A percentile compares a stretch with the other conserved stretches of the same genome.
phyloP scores from a whole-genome alignment of 2,113 vertebrate species.

The Syngnathus typhle region DNA sequence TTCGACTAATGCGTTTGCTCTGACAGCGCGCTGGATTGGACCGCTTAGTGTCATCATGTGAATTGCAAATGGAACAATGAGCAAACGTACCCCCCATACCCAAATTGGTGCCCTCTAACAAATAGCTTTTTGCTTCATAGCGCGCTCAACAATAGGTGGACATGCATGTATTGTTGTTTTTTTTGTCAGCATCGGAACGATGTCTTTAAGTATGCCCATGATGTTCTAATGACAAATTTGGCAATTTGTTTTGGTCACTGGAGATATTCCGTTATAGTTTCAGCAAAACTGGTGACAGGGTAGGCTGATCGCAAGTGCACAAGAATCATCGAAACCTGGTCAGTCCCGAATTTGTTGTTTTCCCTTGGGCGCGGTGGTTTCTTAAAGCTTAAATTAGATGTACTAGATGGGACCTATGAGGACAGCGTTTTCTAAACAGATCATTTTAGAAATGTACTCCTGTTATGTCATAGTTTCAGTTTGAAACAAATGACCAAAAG shows the following conservation, averaged over 20 bases:
- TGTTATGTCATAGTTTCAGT: too few relatives aligned
- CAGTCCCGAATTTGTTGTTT: background rate
- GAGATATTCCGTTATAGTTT: background rate
- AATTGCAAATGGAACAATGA: slow-evolving; percentile 43
- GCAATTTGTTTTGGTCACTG: background rate
- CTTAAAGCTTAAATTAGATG: background rate
- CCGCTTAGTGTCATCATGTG: slow-evolving; percentile 42
- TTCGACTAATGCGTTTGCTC: slow-evolving; percentile 57
- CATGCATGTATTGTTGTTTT: slow-evolving; percentile 23
- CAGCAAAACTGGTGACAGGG: background rate
- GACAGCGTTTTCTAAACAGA: background rate
- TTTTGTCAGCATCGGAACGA: slow-evolving; percentile 15
- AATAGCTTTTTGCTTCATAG: slow-evolving; percentile 29
- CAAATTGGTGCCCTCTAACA: slow-evolving; percentile 29
- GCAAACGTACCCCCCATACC: slow-evolving; percentile 20
- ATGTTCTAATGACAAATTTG: background rate
- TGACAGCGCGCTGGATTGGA: slow-evolving; percentile 45
- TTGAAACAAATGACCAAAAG: too few relatives aligned
- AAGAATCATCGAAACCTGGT: background rate
- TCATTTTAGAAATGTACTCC: too few relatives aligned
- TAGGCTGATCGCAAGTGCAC: too few relatives aligned
- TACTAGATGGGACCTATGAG: background rate
- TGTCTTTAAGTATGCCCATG: slow-evolving; percentile 9
- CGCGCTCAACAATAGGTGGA: slow-evolving; percentile 18
- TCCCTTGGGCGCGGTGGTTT: background rate